Base-by-base conservation (phyloP, 1,140 invertebrate genomes). In the Hycleus cichorii region DNA sequence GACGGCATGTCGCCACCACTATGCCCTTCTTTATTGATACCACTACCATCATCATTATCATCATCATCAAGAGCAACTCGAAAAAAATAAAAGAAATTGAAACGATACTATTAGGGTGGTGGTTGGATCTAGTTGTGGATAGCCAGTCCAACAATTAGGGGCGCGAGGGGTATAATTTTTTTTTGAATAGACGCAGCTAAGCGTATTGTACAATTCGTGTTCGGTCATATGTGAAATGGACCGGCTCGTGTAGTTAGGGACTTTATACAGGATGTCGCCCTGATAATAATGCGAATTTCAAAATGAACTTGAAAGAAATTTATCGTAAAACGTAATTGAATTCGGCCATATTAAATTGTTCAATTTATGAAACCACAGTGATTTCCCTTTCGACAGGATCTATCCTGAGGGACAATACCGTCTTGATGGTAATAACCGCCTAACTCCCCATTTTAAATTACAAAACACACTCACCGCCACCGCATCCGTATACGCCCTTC, bases 191-290 rank as follows among this genome's bases (percentile, higher is more conserved):
- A 60, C 60, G 64, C 71, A 73, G 60, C 66, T 68, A 66, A 73
- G 71, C 70, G 70, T 72, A 65, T 66, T 67, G 63, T 59, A 63
- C 69, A 66, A 72, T 72, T 72, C 68, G 68, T 67, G 69, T 64
- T 60, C 71, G 71, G 69, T 73, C 71, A 72, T 68, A 73, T 73
- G 71, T 72, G 71, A 73, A 73, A 73, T 73, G 65, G 66, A 54
- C 60, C 57, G 54, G 57, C 49, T 51, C 52, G 52, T 55, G 52
- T 59, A 50, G 9, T 59, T 54, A 59, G 60, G 62, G 62, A 58
- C 52, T 45, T 42, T 11, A 42, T 57, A 43, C 56, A 49, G 52
- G 47, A 54, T 49, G 60, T 39, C 51, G 51, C 25, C 39, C 24
- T 40, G 54, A 50, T 64, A 64, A 64, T 64, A 64, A 64, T 64